These are phyloP conservation scores for Drosophila prosaltans DNA, from an alignment of 1,140 invertebrate genomes.

Conservation along the genomic window DNA sequence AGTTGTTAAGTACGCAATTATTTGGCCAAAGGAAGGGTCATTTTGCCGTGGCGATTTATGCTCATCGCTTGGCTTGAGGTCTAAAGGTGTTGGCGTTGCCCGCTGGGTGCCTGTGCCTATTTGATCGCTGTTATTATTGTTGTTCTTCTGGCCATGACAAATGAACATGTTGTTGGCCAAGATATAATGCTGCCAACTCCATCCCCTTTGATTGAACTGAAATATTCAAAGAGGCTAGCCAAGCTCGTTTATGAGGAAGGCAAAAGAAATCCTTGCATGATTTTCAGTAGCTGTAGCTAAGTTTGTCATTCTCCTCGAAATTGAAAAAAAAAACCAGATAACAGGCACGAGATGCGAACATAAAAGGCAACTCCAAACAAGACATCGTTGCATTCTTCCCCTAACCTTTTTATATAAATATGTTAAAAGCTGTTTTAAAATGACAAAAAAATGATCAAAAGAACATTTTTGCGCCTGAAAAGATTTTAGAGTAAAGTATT, in stretches of 20 bases:
- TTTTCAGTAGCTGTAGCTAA: constrained; percentile 12
- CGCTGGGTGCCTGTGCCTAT: constrained; percentile 45
- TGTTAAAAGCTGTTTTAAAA: constrained; percentile 17
- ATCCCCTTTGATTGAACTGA: constrained; percentile 51
- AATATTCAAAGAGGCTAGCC: constrained; percentile 28
- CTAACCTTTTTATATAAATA: neutral
- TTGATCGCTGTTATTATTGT: neutral
- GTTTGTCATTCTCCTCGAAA: constrained; percentile 12
- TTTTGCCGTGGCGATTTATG: constrained; percentile 41
- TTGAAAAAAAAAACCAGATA: neutral
- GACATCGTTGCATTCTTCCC: constrained; percentile 13
- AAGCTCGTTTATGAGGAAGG: neutral
- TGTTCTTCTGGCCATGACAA: constrained; percentile 38
- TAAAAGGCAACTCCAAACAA: constrained; percentile 18
- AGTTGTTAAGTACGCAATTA: constrained; percentile 60
- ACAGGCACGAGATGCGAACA: constrained; percentile 9
- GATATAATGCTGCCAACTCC: neutral
- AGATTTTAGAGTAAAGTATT: neutral
- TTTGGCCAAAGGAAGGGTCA: constrained; percentile 42
- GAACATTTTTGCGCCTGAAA: neutral
- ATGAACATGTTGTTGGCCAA: constrained; percentile 51
- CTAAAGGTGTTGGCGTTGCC: constrained; percentile 54
- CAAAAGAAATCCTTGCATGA: constrained; percentile 9
- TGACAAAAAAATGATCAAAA: neutral
- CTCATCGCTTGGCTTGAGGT: constrained; percentile 38